Percentiles rank a stretch among this genome's conserved stretches.
These are phyloP conservation scores for Plecturocebus donacophilus DNA, from an alignment of 2,113 vertebrate genomes.

Conservation along the genomic window DNA sequence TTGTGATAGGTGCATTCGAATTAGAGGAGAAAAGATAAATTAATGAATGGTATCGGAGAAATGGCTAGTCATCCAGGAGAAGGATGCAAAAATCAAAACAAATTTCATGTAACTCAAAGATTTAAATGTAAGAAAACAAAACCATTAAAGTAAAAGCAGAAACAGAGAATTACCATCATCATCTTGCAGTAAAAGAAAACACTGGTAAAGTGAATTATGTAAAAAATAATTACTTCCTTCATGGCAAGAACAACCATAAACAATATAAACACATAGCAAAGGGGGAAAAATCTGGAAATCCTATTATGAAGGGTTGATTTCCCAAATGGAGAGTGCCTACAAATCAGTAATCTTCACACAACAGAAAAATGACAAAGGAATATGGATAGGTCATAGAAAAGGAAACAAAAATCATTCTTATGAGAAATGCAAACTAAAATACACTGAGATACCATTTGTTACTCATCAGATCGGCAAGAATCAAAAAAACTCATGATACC, in stretches of 20 bases:
- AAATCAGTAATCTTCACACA: neutral
- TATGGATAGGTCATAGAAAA: neutral
- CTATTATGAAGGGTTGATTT: neutral
- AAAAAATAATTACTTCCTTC: conserved; percentile 30
- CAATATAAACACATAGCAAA: neutral
- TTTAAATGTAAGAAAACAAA: conserved; percentile 48
- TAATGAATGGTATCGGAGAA: conserved; percentile 45
- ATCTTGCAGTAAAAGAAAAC: neutral
- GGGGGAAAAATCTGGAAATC: neutral
- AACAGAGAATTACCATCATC: neutral
- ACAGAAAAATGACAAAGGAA: neutral
- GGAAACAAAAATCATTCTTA: conserved; percentile 20
- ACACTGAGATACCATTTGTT: neutral
- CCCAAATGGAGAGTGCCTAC: neutral
- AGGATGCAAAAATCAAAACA: conserved; percentile 19
- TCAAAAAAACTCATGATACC: neutral
- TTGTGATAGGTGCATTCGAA: neutral
- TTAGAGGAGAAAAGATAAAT: conserved; percentile 48
- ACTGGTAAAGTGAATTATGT: neutral
- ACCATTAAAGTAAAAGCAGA: neutral
- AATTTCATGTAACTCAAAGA: neutral
- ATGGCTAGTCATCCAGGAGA: neutral
- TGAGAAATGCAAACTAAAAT: conserved; percentile 35
- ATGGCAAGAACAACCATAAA: neutral
- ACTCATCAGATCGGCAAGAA: conserved; percentile 10